phyloP scores from a whole-genome alignment of 2,113 vertebrate species.

The Phasianus colchicus region DNA sequence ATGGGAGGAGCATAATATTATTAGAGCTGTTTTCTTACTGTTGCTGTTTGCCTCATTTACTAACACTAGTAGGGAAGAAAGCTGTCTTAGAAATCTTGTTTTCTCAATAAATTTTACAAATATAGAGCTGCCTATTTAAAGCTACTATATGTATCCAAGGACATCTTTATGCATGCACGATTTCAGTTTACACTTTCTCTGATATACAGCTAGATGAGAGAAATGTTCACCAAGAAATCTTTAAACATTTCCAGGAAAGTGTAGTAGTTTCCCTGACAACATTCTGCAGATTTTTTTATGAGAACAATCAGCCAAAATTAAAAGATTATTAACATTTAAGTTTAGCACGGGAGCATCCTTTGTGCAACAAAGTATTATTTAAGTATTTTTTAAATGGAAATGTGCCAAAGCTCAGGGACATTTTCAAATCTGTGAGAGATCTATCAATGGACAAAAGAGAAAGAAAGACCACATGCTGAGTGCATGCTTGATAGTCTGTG shows the following conservation, averaged over 20 bases:
- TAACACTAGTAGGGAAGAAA: background rate
- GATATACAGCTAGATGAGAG: background rate
- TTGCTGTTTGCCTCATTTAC: background rate
- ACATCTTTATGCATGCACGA: background rate
- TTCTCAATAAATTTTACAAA: background rate
- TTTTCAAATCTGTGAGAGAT: slow-evolving; percentile 20
- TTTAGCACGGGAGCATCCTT: background rate
- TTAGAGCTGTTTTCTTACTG: background rate
- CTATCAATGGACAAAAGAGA: slow-evolving; percentile 50
- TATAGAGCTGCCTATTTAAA: background rate
- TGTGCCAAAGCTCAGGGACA: background rate
- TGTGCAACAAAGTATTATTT: background rate
- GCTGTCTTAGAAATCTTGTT: background rate
- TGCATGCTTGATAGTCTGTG: slow-evolving; percentile 20
- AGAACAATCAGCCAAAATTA: background rate
- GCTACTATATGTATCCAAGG: background rate
- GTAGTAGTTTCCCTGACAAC: background rate
- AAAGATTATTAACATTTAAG: background rate
- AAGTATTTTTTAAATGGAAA: slow-evolving; percentile 27
- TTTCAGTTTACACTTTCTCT: background rate
- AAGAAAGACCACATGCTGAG: slow-evolving; percentile 21
- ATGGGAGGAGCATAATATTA: background rate
- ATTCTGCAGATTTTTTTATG: background rate
- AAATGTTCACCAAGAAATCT: background rate
- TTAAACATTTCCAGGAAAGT: background rate